phyloP scores from a whole-genome alignment of 2,888 invertebrate genomes.

The Clivina fossor region DNA sequence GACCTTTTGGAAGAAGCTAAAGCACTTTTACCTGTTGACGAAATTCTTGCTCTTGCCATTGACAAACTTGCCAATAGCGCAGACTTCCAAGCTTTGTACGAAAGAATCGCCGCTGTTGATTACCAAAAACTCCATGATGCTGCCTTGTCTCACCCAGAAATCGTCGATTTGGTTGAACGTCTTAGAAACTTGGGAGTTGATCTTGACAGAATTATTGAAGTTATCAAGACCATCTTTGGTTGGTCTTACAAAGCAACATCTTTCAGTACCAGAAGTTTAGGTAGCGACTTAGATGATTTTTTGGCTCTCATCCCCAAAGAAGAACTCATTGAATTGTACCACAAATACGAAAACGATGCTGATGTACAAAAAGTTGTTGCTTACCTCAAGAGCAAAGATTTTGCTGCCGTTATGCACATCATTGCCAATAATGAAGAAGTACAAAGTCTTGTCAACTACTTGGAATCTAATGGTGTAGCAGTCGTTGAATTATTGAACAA shows the following conservation, averaged over 20 bases:
- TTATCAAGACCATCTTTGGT: slow-evolving; percentile 37
- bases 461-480: slow-evolving; percentile 13
- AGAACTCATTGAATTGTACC: slow-evolving; percentile 39
- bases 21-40: slow-evolving; percentile 39
- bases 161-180: slow-evolving; percentile 35
- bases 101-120: slow-evolving; percentile 39
- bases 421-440: slow-evolving; percentile 34
- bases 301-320: slow-evolving; percentile 41
- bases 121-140: slow-evolving; percentile 40
- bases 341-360: slow-evolving; percentile 41
- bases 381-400: slow-evolving; percentile 44
- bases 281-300: slow-evolving; percentile 40
- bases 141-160: slow-evolving; percentile 40
- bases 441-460: slow-evolving; percentile 36
- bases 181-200: slow-evolving; percentile 41
- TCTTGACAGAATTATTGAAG: slow-evolving; percentile 36
- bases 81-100: slow-evolving; percentile 41
- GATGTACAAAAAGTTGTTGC: slow-evolving; percentile 41
- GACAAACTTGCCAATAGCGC: slow-evolving; percentile 40
- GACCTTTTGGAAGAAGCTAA: slow-evolving; percentile 41
- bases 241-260: slow-evolving; percentile 2
- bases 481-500: slow-evolving; percentile 12
- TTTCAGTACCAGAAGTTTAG: slow-evolving; percentile 12
- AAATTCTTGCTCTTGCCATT: slow-evolving; percentile 37
- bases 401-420: slow-evolving; percentile 39